Conservation (phyloP, 2,113 vertebrate genomes). For the Dissostichus mawsoni region DNA sequence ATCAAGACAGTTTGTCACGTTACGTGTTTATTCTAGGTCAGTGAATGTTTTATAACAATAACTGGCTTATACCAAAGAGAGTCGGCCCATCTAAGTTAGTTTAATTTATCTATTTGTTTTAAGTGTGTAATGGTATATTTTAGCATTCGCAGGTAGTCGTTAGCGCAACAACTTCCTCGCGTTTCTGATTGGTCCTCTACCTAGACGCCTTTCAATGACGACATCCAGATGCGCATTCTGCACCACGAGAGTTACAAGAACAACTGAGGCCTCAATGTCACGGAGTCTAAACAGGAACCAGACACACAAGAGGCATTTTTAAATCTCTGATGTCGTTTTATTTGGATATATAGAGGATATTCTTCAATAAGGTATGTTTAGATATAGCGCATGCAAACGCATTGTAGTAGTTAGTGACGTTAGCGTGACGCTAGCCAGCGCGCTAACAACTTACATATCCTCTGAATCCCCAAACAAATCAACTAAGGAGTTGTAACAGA, state of each 20-base stretch:
- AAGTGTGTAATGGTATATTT: background rate
- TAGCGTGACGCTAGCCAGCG: slow-evolving; percentile 23
- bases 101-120: too few species aligned
- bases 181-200: slow-evolving; percentile 49
- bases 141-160: background rate
- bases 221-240: slow-evolving; percentile 6
- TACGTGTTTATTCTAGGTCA: background rate
- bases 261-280: slow-evolving; percentile 71
- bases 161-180: background rate
- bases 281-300: background rate
- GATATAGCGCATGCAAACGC: background rate
- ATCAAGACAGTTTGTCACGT: background rate
- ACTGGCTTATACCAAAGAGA: background rate
- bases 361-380: slow-evolving; percentile 33
- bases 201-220: slow-evolving; percentile 42
- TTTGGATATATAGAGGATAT: background rate
- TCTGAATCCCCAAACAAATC: background rate
- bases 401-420: background rate
- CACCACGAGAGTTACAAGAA: slow-evolving; percentile 49
- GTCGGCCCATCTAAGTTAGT: too few species aligned
- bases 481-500: background rate
- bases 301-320: background rate
- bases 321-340: background rate
- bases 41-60: background rate
- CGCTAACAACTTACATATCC: slow-evolving; percentile 7